Conservation (phyloP, 2,113 vertebrate species). For the Lepus americanus region DNA sequence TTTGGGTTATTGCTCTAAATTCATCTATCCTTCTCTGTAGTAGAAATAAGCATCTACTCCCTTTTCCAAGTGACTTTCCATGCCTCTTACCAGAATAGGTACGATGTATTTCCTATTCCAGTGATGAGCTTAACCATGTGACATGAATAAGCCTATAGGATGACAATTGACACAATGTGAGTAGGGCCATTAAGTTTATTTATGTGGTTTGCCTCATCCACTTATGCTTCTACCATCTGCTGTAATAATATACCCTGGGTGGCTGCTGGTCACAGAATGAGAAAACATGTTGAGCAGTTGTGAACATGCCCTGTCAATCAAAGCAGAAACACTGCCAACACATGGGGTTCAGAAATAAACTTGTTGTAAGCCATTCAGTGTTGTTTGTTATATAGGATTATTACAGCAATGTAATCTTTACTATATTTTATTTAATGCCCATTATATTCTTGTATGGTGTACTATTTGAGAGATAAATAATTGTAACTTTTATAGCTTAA, state of each 20-base stretch:
- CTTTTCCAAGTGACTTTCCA: neutral
- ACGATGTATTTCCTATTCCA: neutral
- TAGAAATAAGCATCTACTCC: neutral
- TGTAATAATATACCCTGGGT: neutral
- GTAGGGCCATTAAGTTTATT: neutral
- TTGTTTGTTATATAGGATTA: conserved; percentile 8
- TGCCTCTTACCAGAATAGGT: neutral
- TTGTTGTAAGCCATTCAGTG: neutral
- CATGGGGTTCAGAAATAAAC: neutral
- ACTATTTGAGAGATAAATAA: neutral
- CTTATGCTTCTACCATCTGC: neutral
- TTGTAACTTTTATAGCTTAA: neutral
- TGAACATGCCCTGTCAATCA: conserved; percentile 8
- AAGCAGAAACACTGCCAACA: neutral
- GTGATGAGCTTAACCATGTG: neutral
- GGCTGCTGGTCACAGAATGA: conserved; percentile 45
- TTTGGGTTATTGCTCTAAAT: neutral
- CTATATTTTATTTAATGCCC: conserved; percentile 27
- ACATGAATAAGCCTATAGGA: neutral
- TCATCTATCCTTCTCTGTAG: neutral
- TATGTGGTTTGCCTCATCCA: neutral
- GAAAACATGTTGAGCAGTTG: conserved; percentile 28
- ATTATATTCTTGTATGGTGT: neutral
- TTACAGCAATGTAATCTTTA: neutral
- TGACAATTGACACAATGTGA: neutral